Conservation (phyloP, 2,113 vertebrate genomes). For the Hypomesus transpacificus region DNA sequence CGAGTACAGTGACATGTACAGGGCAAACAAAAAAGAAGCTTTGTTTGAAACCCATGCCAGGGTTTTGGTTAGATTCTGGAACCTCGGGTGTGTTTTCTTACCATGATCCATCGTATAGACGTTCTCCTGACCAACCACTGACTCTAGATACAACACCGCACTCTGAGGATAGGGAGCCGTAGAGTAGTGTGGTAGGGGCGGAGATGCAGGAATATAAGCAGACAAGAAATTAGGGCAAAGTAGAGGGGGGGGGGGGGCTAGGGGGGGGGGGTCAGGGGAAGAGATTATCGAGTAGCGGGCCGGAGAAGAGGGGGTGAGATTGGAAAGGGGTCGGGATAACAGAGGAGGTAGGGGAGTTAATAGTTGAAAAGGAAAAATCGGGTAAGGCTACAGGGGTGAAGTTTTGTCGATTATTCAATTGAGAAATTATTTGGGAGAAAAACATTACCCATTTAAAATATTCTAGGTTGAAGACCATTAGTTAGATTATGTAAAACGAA, state of each 20-base stretch:
- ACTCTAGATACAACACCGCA: constrained; percentile 70
- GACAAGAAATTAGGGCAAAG: constrained; percentile 48
- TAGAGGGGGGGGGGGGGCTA: constrained; percentile 50
- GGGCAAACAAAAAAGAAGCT: constrained; percentile 27
- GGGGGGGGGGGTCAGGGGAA: constrained; percentile 37
- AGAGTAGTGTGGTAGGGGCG: constrained; percentile 29
- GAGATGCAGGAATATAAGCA: constrained; percentile 36
- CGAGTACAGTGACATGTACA: constrained; percentile 4
- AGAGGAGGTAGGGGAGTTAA: constrained; percentile 14
- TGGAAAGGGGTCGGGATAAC: constrained; percentile 19
- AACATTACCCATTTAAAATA: not conserved
- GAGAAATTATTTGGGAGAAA: constrained; percentile 1
- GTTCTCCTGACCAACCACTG: constrained; percentile 69
- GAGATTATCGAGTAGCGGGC: constrained; percentile 57
- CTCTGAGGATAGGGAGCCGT: constrained; percentile 54
- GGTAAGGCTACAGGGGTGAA: constrained; percentile 24
- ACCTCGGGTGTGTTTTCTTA: constrained; percentile 55
- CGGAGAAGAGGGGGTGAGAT: constrained; percentile 1
- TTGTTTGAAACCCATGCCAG: constrained; percentile 20
- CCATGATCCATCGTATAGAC: constrained; percentile 64
- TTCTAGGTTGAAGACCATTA: not conserved
- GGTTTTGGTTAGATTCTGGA: constrained; percentile 23
- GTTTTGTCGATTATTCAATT: constrained; percentile 1
- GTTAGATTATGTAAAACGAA: not conserved
- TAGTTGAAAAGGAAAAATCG: not conserved